These are phyloP conservation scores for Melanerpes aurifrons DNA, from an alignment of 2,113 vertebrate species.

Conservation along the genomic window DNA sequence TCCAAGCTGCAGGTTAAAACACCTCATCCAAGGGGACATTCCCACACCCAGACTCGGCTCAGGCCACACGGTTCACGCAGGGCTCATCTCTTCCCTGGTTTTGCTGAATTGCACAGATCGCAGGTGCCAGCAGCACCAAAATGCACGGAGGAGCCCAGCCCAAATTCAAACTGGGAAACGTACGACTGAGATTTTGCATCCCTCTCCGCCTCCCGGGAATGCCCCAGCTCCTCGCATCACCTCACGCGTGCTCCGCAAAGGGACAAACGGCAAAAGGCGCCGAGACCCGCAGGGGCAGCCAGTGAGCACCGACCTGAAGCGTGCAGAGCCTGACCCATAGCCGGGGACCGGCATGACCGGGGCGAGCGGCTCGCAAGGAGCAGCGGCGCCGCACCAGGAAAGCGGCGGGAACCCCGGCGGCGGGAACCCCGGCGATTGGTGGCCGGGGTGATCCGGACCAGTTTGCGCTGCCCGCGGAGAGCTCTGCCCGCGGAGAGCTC, in stretches of 20 bases:
- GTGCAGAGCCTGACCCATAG: too few relatives aligned
- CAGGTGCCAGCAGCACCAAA: background rate
- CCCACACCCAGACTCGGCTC: background rate
- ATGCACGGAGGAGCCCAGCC: background rate
- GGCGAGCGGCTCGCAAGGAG: too few relatives aligned
- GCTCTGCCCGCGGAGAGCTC: background rate
- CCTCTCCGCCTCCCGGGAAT: background rate
- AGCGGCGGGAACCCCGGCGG: too few relatives aligned
- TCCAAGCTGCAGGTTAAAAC: too few relatives aligned
- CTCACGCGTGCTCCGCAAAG: background rate
- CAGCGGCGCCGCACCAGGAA: too few relatives aligned
- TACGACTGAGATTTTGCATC: accelerated
- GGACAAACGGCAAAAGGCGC: too few relatives aligned
- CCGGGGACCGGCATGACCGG: too few relatives aligned
- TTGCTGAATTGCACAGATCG: background rate
- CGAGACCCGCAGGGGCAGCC: too few relatives aligned
- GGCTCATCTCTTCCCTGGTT: background rate
- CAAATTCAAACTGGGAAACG: accelerated
- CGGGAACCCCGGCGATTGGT: too few relatives aligned
- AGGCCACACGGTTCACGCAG: background rate
- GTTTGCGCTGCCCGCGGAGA: background rate
- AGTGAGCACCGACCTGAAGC: too few relatives aligned
- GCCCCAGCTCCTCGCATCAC: accelerated
- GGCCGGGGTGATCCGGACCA: background rate
- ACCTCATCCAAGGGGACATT: background rate